Conservation (phyloP, 2,113 vertebrate species). For the Embiotoca jacksoni region DNA sequence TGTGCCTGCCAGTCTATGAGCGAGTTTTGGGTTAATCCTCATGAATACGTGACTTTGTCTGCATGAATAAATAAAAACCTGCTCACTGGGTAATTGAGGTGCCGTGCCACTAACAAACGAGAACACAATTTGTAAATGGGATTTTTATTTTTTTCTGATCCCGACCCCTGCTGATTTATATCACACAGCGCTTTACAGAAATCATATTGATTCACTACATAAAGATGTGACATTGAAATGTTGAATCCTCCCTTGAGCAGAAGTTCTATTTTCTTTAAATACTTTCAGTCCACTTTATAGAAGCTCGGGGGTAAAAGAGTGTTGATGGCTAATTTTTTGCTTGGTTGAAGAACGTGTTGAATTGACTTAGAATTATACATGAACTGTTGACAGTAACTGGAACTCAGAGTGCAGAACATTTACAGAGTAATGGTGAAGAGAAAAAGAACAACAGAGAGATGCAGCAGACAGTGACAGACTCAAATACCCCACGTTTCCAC, state of each 20-base stretch:
- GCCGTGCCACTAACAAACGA: slow-evolving; percentile 85
- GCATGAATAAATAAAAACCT: slow-evolving; percentile 89
- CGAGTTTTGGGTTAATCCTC: slow-evolving; percentile 86
- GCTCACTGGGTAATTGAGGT: slow-evolving; percentile 86
- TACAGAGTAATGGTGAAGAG: neutral
- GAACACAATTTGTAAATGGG: slow-evolving; percentile 84
- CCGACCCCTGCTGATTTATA: slow-evolving; percentile 70
- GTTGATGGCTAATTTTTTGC: slow-evolving; percentile 45
- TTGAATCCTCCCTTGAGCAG: slow-evolving; percentile 44
- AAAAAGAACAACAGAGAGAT: neutral
- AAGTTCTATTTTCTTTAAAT: slow-evolving; percentile 29
- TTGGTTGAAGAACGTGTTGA: slow-evolving; percentile 3
- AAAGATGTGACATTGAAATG: slow-evolving; percentile 60
- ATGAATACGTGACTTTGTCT: slow-evolving; percentile 88
- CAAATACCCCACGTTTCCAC: slow-evolving; percentile 35
- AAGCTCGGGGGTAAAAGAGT: slow-evolving; percentile 39
- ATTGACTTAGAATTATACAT: slow-evolving; percentile 8
- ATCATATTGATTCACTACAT: slow-evolving; percentile 64
- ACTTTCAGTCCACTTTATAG: slow-evolving; percentile 39
- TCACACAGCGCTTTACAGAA: slow-evolving; percentile 71
- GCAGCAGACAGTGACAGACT: slow-evolving; percentile 1
- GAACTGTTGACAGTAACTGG: slow-evolving; percentile 18
- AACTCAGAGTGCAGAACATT: slow-evolving; percentile 6
- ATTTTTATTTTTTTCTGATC: slow-evolving; percentile 65
- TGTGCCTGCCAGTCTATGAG: slow-evolving; percentile 84